Percentiles rank a stretch among this genome's conserved stretches.
These are phyloP conservation scores for Aleiodes sp. DNA, from an alignment of 1,140 invertebrate genomes.

Conservation along the genomic window DNA sequence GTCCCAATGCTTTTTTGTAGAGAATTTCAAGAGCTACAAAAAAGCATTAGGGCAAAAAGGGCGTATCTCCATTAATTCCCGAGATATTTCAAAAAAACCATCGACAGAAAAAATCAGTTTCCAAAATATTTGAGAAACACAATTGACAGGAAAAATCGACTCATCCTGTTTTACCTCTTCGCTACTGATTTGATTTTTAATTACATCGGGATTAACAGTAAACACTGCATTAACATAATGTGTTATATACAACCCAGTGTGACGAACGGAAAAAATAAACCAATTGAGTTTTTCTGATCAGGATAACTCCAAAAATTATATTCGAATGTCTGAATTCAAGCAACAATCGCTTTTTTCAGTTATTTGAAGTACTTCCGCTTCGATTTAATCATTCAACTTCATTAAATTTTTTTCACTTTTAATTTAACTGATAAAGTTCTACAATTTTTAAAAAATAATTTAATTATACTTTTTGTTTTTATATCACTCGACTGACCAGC, in stretches of 20 bases:
- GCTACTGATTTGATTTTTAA: not conserved
- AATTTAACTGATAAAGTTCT: not conserved
- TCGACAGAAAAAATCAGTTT: too few species aligned
- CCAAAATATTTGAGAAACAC: too few species aligned
- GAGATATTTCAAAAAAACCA: too few species aligned
- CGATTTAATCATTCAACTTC: too few species aligned
- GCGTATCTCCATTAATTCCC: too few species aligned
- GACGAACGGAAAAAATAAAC: not conserved
- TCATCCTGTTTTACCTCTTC: too few species aligned
- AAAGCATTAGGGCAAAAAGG: too few species aligned
- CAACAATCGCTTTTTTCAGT: not conserved
- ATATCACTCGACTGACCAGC: constrained; percentile 46
- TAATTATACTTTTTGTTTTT: constrained; percentile 19
- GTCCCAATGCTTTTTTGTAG: too few species aligned
- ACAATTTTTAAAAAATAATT: constrained; percentile 12
- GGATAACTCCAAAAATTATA: not conserved
- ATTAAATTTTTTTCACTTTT: not conserved
- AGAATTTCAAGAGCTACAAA: too few species aligned
- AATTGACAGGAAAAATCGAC: too few species aligned
- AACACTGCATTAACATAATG: constrained; percentile 1
- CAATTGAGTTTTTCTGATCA: not conserved
- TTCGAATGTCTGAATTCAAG: not conserved
- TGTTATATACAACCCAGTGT: constrained; percentile 17
- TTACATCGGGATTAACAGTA: constrained; percentile 13
- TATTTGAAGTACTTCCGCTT: too few species aligned